phyloP scores from a whole-genome alignment of 1,140 invertebrate species.

The Lepeophtheirus salmonis region DNA sequence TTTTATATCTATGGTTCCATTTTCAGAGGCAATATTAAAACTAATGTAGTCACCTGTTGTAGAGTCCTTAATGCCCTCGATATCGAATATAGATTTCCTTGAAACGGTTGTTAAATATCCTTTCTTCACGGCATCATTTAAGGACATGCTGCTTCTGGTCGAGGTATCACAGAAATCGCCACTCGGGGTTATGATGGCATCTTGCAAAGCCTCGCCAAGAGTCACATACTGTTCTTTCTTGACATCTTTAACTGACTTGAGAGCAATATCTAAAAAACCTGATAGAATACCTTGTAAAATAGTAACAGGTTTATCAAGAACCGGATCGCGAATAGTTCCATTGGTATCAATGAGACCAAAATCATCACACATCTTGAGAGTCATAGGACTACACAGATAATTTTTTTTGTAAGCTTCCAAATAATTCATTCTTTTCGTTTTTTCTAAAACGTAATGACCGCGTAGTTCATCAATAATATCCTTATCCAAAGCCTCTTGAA shows the following conservation, averaged over 20 bases:
- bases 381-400: conserved; percentile 66
- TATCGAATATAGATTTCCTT: conserved; percentile 72
- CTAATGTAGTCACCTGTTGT: conserved; percentile 58
- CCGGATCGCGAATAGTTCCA: conserved; percentile 55
- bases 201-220: conserved; percentile 55
- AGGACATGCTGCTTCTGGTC: conserved; percentile 45
- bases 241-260: conserved; percentile 61
- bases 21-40: conserved; percentile 61
- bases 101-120: conserved; percentile 70
- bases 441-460: conserved; percentile 52
- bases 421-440: conserved; percentile 45
- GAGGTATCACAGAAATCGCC: conserved; percentile 49
- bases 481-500: conserved; percentile 50
- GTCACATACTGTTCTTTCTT: conserved; percentile 53
- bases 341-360: conserved; percentile 20
- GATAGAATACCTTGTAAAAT: conserved; percentile 59
- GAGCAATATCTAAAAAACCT: conserved; percentile 66
- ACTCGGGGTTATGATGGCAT: conserved; percentile 51
- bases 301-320: conserved; percentile 48
- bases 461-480: conserved; percentile 55
- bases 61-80: conserved; percentile 70
- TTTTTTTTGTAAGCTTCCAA: conserved; percentile 54
- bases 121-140: conserved; percentile 57
- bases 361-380: conserved; percentile 61
- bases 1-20: conserved; percentile 52